Percentiles rank a stretch among this genome's conserved stretches.
Conservation (phyloP, 2,888 invertebrate genomes). For the Xestia ashworthii region DNA sequence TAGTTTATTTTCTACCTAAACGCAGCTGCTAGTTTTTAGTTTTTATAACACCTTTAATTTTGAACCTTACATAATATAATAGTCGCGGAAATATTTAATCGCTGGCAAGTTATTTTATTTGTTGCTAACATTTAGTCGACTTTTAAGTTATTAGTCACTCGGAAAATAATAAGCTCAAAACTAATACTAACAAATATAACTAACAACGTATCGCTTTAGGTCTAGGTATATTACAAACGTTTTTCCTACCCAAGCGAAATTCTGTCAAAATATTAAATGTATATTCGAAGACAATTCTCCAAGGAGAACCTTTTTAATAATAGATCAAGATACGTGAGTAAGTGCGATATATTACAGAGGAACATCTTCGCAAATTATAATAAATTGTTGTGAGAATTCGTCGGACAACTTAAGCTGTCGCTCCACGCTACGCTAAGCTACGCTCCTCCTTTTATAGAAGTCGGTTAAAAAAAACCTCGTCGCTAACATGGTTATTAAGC, state of each 20-base stretch:
- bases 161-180: not conserved
- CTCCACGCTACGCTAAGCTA: not conserved
- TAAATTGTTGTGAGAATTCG: constrained; percentile 58
- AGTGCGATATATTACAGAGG: constrained; percentile 18
- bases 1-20: too few relatives aligned
- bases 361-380: constrained; percentile 53
- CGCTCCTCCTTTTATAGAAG: too few relatives aligned
- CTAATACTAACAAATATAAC: not conserved
- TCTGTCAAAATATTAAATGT: constrained; percentile 29
- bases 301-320: constrained; percentile 51
- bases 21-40: too few relatives aligned
- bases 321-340: constrained; percentile 33
- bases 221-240: not conserved
- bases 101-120: too few relatives aligned
- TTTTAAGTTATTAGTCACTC: too few relatives aligned
- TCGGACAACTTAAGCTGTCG: constrained; percentile 30
- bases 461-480: not conserved
- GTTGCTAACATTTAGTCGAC: too few relatives aligned
- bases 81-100: too few relatives aligned
- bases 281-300: constrained; percentile 1
- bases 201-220: not conserved
- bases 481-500: not conserved
- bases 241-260: constrained; percentile 3
- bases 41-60: too few relatives aligned
- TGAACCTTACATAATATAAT: too few relatives aligned